Percentiles rank a stretch among this genome's conserved stretches.
Conservation (phyloP, 2,888 invertebrate species). For the Esperia sulphurella region DNA sequence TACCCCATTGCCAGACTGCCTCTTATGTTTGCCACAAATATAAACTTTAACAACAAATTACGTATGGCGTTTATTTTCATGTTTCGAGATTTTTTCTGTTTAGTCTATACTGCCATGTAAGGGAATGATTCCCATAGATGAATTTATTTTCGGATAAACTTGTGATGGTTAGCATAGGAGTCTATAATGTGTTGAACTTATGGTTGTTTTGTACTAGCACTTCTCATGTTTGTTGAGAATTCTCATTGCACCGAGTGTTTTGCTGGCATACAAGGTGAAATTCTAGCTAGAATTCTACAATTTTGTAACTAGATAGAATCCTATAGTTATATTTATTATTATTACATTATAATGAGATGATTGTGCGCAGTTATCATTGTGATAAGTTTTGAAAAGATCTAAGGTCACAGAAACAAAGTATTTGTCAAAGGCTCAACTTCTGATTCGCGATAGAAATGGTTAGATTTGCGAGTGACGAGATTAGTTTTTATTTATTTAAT, state of each 20-base stretch:
- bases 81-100: constrained; percentile 5
- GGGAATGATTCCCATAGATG: constrained; percentile 4
- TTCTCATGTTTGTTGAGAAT: constrained; percentile 22
- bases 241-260: constrained; percentile 18
- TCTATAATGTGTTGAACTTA: constrained; percentile 20
- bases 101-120: constrained; percentile 9
- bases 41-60: background rate
- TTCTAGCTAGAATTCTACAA: too few species aligned
- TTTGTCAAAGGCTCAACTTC: background rate
- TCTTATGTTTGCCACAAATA: constrained; percentile 29
- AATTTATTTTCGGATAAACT: constrained; percentile 14
- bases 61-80: constrained; percentile 1
- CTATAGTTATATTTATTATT: too few species aligned
- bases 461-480: too few species aligned
- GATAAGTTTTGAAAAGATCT: too few species aligned
- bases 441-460: background rate
- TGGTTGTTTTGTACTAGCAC: constrained; percentile 20
- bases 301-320: too few species aligned
- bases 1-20: constrained; percentile 34
- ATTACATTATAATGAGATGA: too few species aligned
- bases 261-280: constrained; percentile 12
- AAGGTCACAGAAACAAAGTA: too few species aligned
- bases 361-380: too few species aligned
- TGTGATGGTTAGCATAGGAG: constrained; percentile 13
- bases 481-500: too few species aligned